These are phyloP conservation scores for Steatornis caripensis DNA, from an alignment of 2,113 vertebrate species.

Conservation along the genomic window DNA sequence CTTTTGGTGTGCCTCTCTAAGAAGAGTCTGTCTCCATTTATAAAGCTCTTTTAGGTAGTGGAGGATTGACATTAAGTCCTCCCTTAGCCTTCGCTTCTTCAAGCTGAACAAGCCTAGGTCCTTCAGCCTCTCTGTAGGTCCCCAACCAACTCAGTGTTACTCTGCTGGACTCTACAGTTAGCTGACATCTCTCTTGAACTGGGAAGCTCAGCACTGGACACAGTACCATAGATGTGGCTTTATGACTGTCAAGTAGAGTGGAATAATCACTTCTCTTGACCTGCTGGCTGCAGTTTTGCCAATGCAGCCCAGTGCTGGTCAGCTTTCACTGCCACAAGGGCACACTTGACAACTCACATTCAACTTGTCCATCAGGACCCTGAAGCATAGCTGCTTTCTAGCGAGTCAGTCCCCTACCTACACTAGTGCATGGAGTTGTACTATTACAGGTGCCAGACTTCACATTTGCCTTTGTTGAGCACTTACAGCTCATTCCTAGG, in stretches of 20 bases:
- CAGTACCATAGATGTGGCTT: neutral
- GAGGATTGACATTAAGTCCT: neutral
- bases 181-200: neutral
- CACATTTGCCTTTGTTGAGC: neutral
- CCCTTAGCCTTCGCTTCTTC: neutral
- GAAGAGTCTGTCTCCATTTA: neutral
- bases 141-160: neutral
- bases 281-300: neutral
- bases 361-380: neutral
- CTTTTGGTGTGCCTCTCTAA: neutral
- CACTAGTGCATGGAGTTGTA: neutral
- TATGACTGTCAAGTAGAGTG: neutral
- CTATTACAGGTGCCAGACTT: neutral
- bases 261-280: neutral
- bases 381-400: neutral
- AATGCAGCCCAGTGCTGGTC: neutral
- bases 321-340: neutral
- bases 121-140: neutral
- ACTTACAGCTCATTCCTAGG: neutral
- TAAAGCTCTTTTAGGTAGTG: neutral
- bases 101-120: neutral
- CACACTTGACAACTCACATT: neutral
- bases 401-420: neutral
- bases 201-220: neutral
- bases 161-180: neutral